Evolutionary conservation across 2,888 invertebrate genomes (phyloP).

Genomic region (Piscicola geometra): DNA sequence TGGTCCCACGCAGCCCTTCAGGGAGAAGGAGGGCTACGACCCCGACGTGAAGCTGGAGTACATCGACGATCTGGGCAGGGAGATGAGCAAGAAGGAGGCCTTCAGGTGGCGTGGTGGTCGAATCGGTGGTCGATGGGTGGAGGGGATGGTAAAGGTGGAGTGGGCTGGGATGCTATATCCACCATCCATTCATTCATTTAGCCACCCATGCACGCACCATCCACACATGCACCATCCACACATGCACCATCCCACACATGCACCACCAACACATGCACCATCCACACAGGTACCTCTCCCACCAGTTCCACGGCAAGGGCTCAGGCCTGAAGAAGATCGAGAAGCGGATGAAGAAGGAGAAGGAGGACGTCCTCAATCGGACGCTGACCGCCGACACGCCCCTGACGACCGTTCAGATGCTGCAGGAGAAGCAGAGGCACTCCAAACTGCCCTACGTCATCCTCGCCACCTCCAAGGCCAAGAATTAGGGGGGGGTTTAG

Average conservation of each 20-base stretch:
- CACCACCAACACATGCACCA: neutral
- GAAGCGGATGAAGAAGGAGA: slow-evolving; percentile 86
- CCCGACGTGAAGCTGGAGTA: slow-evolving; percentile 93
- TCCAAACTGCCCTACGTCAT: slow-evolving; percentile 87
- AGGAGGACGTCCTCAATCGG: slow-evolving; percentile 91
- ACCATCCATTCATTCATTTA: too few species aligned
- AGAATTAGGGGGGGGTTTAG: neutral
- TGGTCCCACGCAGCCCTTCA: slow-evolving; percentile 84
- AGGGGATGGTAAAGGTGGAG: neutral
- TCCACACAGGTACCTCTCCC: slow-evolving; percentile 70
- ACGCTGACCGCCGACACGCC: slow-evolving; percentile 98
- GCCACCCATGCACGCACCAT: too few species aligned
- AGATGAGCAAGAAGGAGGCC: slow-evolving; percentile 89
- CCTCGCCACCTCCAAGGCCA: slow-evolving; percentile 55
- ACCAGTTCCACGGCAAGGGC: slow-evolving; percentile 98
- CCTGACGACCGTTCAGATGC: slow-evolving; percentile 82
- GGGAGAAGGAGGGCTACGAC: slow-evolving; percentile 81
- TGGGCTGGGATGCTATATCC: too few species aligned
- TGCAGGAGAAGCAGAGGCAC: slow-evolving; percentile 91
- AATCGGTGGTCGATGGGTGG: neutral
- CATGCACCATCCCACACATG: neutral
- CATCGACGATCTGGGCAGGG: slow-evolving; percentile 89
- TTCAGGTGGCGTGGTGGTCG: slow-evolving; percentile 61
- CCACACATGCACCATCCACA: neutral
- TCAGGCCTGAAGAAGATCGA: slow-evolving; percentile 97